Conservation (phyloP, 2,888 invertebrate genomes). For the Limnephilus auricula region DNA sequence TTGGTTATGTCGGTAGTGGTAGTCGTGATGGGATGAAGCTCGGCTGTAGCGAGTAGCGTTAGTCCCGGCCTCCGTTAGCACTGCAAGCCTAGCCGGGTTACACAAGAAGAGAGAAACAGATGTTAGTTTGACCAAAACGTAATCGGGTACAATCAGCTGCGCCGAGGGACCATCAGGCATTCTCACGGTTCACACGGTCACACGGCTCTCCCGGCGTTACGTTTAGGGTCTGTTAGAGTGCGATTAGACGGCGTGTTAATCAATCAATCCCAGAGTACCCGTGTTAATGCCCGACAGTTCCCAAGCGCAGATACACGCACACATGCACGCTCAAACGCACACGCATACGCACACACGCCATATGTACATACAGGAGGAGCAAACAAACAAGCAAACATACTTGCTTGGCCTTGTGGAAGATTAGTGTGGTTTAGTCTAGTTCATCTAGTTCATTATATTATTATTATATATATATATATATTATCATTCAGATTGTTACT, state of each 20-base stretch:
- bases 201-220: constrained; percentile 57
- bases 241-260: constrained; percentile 63
- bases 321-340: neutral
- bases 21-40: constrained; percentile 41
- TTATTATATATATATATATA: too few species aligned
- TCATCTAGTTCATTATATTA: constrained; percentile 42
- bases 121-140: constrained; percentile 81
- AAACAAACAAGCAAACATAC: neutral
- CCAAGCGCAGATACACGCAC: constrained; percentile 70
- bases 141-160: constrained; percentile 72
- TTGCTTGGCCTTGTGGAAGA: constrained; percentile 79
- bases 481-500: constrained; percentile 60
- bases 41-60: constrained; percentile 68
- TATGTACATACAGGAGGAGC: neutral
- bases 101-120: constrained; percentile 85
- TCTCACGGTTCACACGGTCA: constrained; percentile 72
- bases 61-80: constrained; percentile 83
- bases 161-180: constrained; percentile 78
- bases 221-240: constrained; percentile 60
- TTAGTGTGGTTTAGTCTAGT: constrained; percentile 76
- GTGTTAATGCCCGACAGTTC: constrained; percentile 80
- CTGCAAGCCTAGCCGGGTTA: constrained; percentile 87
- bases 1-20: constrained; percentile 23
- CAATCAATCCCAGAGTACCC: constrained; percentile 54
- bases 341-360: neutral